Conservation (phyloP, 2,113 vertebrate species). For the Microcebus jonahi region DNA sequence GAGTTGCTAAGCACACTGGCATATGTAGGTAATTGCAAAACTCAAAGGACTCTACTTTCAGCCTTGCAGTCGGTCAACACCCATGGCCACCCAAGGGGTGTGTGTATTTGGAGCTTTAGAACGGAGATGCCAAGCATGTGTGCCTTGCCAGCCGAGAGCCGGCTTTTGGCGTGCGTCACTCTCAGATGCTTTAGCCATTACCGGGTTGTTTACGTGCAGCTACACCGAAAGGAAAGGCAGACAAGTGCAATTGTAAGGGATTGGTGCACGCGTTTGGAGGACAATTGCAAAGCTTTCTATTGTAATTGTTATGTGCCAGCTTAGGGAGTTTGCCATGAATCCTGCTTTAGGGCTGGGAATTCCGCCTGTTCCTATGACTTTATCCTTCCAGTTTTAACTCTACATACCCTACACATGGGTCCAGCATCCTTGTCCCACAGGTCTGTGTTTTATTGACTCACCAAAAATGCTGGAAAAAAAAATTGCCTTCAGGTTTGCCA, state of each 20-base stretch:
- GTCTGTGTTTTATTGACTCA: not conserved
- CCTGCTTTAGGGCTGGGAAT: not conserved
- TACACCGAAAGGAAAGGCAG: not conserved
- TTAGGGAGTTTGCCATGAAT: not conserved
- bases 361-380: not conserved
- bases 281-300: not conserved
- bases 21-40: constrained; percentile 79
- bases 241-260: not conserved
- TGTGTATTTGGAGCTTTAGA: constrained; percentile 80
- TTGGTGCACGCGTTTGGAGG: accelerated
- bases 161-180: constrained; percentile 35
- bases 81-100: constrained; percentile 79
- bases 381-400: not conserved
- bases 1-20: constrained; percentile 81
- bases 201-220: not conserved
- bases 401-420: accelerated
- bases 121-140: constrained; percentile 73
- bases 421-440: accelerated
- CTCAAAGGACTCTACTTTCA: constrained; percentile 75
- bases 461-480: not conserved
- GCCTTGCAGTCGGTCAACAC: constrained; percentile 71
- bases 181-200: not conserved
- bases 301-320: not conserved
- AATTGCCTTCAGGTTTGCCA: not conserved
- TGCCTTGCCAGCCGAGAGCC: constrained; percentile 60